Evolutionary conservation across 2,113 vertebrate genomes (phyloP), one percentile per base, ranked within the genome.

Genomic region (Pelecanus crispus): DNA sequence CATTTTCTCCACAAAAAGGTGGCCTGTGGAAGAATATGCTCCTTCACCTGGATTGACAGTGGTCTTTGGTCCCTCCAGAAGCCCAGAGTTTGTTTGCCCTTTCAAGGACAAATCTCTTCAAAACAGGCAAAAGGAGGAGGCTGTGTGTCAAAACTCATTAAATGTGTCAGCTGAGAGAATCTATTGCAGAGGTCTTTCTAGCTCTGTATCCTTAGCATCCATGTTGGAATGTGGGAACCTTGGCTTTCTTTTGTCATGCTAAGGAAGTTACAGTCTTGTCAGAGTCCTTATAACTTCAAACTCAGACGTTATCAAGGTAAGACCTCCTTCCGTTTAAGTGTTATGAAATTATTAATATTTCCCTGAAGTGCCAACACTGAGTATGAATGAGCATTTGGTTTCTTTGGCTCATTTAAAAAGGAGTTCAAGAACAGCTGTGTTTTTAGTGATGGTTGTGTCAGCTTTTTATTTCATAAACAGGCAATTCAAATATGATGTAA

Each of bases 31-130:
- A 71, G 66, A 52, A 59, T 66, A 42, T 9, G 4, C 28, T 91
- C 29, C 59, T 40, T 91, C 26, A 73, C n/a, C 63, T 92, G 47
- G n/a, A 26, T 80, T 72, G 90, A 58, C 31, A 66, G 45, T 63
- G 81, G 22, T 38, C 67, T 86, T 58, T 81, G 26, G 55, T 92
- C 17, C 16, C 25, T 91, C 21, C 45, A 26, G 49, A 91, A 92
- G 38, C 16, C 36, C 42, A 40, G 50, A 70, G 24, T 73, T 90
- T 56, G 5, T 74, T 84, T 90, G 66, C 19, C 63, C 38, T 88
- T 92, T 75, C 78, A 90, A 94, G 70, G 74, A 65, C 81, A 89
- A 49, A 58, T 32, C 28, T 66, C 78, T 91, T 74, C 78, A 25
- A 75, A 82, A 86, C 31, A 65, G 62, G 45, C 21, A 55, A 74